Evolutionary conservation across 2,797 vertebrate genomes (phyloP).

Genomic region (Diplodus sargus): DNA sequence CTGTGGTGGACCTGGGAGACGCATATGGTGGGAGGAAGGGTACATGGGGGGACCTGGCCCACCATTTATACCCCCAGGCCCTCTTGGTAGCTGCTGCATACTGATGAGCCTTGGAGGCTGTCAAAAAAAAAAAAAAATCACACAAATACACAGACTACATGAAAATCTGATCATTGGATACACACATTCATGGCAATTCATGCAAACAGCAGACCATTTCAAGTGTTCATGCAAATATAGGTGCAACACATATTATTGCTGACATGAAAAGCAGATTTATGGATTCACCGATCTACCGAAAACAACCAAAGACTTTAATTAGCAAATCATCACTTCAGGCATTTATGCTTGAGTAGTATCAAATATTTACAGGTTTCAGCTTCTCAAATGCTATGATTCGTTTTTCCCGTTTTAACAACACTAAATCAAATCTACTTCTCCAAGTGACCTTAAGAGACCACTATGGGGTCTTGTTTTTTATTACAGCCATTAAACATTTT

Average conservation of each 20-base stretch:
- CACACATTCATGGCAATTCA: not conserved
- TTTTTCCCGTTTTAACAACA: not conserved
- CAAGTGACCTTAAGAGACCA: not conserved
- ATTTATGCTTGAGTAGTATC: too few relatives aligned
- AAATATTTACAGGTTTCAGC: too few relatives aligned
- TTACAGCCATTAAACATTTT: not conserved
- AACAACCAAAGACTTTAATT: too few relatives aligned
- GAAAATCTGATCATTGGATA: not conserved
- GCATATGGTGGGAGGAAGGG: constrained; percentile 93
- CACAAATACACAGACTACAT: not conserved
- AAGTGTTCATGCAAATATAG: not conserved
- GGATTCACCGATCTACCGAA: not conserved
- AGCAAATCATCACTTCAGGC: too few relatives aligned
- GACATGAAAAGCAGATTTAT: not conserved
- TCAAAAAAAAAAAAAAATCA: constrained; percentile 11
- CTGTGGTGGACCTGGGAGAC: constrained; percentile 88
- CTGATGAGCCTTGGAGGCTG: constrained; percentile 99
- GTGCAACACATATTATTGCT: not conserved
- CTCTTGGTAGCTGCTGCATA: constrained; percentile 95
- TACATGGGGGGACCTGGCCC: constrained; percentile 90
- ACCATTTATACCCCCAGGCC: constrained; percentile 92
- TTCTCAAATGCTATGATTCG: too few relatives aligned
- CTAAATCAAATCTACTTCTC: not conserved
- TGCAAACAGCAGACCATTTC: not conserved
- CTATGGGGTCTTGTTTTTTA: not conserved